Conservation (phyloP, 2,797 vertebrate genomes). For the Alosa sapidissima region DNA sequence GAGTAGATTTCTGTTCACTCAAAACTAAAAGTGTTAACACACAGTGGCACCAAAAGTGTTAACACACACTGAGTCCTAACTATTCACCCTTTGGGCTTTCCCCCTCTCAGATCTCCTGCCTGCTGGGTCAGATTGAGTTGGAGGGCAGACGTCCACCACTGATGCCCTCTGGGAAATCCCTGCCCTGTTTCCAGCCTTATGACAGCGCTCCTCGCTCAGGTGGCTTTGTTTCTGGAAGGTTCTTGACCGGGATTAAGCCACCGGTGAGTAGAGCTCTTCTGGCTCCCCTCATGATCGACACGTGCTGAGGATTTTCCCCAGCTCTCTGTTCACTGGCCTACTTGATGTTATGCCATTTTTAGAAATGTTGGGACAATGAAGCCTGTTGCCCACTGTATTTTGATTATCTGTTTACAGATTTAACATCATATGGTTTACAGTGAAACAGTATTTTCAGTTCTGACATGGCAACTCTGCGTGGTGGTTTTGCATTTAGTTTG, state of each 20-base stretch:
- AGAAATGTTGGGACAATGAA: background rate
- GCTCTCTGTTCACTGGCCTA: background rate
- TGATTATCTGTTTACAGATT: background rate
- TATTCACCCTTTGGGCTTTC: background rate
- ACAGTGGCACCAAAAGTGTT: background rate
- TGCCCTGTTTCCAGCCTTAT: slow-evolving; percentile 94
- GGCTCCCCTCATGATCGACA: background rate
- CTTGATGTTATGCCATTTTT: background rate
- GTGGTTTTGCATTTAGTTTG: too few relatives aligned
- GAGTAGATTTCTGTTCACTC: background rate
- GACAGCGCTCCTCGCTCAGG: slow-evolving; percentile 87
- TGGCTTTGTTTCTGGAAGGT: slow-evolving; percentile 92
- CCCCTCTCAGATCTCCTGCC: slow-evolving; percentile 86
- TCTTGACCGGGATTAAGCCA: slow-evolving; percentile 95
- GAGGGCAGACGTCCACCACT: slow-evolving; percentile 93
- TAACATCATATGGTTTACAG: background rate
- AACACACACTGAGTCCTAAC: background rate
- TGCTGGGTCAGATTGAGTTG: slow-evolving; percentile 96
- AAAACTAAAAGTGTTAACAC: too few relatives aligned
- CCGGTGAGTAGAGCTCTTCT: slow-evolving; percentile 69
- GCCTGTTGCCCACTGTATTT: background rate
- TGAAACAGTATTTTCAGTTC: background rate
- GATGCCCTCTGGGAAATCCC: slow-evolving; percentile 95
- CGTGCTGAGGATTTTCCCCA: background rate
- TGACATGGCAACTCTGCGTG: background rate